Evolutionary conservation across 2,888 invertebrate species (phyloP), one percentile per base, ranked within the genome.

Genomic region (Papilio demoleus): DNA sequence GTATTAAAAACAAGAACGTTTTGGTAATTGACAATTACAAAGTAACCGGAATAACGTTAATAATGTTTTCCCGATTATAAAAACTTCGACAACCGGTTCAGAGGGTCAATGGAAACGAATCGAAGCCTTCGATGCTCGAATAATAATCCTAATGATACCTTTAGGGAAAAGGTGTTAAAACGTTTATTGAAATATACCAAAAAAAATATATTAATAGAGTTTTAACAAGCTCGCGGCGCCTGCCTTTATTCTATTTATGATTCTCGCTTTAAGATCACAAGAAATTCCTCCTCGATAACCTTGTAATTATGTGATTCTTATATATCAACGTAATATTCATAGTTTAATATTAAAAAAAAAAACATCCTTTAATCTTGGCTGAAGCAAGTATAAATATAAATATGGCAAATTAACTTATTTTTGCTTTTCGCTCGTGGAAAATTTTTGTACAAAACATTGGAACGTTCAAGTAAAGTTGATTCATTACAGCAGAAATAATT

Each of bases 141-240:
- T 90, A 90, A 91, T 86, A 77, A 84, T 76, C 83, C 84, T 92
- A 92, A 92, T 92, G 87, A 92, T 91, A 92, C 86, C 87, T 86
- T 82, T 77, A 87, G 80, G 84, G 87, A 88, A 92, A 92, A 92
- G 91, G 92, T 92, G 92, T 92, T 90, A 92, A 90, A 92, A 87
- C 88, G 85, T 90, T 91, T 91, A 92, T 92, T 90, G 91, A 90
- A 91, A 90, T 88, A 84, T 45, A 45, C 2, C 6, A 87, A 84
- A 86, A 87, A 88, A 79, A 84, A 79, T 89, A 87, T 89, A 88
- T 85, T n/a, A n/a, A n/a, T n/a, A n/a, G n/a, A n/a, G n/a, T 91
- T 92, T 88, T 92, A 92, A 92, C 92, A 92, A 92, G 92, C 86
- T 88, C 53, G 19, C 62, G 64, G 80, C 78, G 77, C 78, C 78